Evolutionary conservation across 2,888 invertebrate genomes (phyloP), one percentile per base, ranked within the genome.

Genomic region (Mimumesa dahlbomi): DNA sequence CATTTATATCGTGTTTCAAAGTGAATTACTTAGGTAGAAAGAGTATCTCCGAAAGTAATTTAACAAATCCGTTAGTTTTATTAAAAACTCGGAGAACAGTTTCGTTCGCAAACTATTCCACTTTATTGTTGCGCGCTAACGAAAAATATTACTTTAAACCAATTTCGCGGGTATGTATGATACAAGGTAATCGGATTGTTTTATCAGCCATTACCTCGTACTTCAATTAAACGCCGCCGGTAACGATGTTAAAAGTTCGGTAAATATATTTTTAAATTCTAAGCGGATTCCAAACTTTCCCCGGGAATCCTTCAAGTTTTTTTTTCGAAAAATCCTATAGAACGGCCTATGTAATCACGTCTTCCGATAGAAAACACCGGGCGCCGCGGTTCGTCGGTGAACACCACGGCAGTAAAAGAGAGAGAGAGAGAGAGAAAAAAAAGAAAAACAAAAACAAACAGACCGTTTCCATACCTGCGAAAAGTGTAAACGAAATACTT

Each of bases 401-500:
- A 16, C 36, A 16, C 0, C 5, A 5, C 5, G 19, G 5, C 18
- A 7, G 11, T 3, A 19, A 34, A 14, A 16, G 36, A 50, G 14
- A 31, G 22, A 21, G 21, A 2, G 21, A n/a, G n/a, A n/a, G n/a
- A n/a, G n/a, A n/a, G n/a, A n/a, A n/a, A n/a, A n/a, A n/a, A n/a
- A n/a, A n/a, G n/a, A n/a, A n/a, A n/a, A n/a, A n/a, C n/a, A n/a
- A n/a, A n/a, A n/a, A n/a, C 50, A n/a, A 3, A 13, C 9, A 13
- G n/a, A 19, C 6, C 11, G 14, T 5, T 25, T 16, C 9, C 22
- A 36, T 46, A 52, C 38, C 59, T 34, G 16, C 19, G 40, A 61
- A 66, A 76, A 75, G 75, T 71, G 81, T 78, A 79, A 82, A 84
- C 84, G 82, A 85, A 85, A 84, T 79, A 82, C 80, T 84, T 85